A percentile compares a stretch with the other conserved stretches of the same genome.
phyloP scores from a whole-genome alignment of 2,113 vertebrate species.

The Strix aluco region DNA sequence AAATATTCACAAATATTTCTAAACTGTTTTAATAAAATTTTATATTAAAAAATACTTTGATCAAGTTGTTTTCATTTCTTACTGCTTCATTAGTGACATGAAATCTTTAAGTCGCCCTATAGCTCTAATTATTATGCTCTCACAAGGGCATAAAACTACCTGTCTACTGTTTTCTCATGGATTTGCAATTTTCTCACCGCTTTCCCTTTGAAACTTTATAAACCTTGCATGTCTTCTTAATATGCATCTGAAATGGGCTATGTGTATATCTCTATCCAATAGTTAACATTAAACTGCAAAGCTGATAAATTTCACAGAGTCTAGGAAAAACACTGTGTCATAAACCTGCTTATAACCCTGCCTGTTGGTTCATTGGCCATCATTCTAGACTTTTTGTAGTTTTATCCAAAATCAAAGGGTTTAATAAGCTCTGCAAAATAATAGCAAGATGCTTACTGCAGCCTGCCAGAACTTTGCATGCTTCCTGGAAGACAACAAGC shows the following conservation, averaged over 20 bases:
- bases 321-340: not conserved
- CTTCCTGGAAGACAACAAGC: not conserved
- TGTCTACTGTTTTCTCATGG: not conserved
- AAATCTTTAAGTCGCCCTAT: not conserved
- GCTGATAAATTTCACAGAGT: not conserved
- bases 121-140: not conserved
- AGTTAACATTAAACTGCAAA: not conserved
- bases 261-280: not conserved
- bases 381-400: conserved; percentile 11
- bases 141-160: not conserved
- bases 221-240: not conserved
- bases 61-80: not conserved
- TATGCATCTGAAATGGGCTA: not conserved
- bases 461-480: not conserved
- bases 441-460: not conserved
- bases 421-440: conserved; percentile 1
- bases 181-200: not conserved
- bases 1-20: not conserved
- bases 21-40: not conserved
- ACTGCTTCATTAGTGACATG: not conserved
- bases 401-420: conserved; percentile 7
- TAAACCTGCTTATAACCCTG: not conserved
- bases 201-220: not conserved
- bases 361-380: not conserved
- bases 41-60: not conserved